A percentile compares a stretch with the other conserved stretches of the same genome.
These are phyloP conservation scores for Eptatretus atami DNA, from an alignment of 2,797 vertebrate genomes.

Conservation along the genomic window DNA sequence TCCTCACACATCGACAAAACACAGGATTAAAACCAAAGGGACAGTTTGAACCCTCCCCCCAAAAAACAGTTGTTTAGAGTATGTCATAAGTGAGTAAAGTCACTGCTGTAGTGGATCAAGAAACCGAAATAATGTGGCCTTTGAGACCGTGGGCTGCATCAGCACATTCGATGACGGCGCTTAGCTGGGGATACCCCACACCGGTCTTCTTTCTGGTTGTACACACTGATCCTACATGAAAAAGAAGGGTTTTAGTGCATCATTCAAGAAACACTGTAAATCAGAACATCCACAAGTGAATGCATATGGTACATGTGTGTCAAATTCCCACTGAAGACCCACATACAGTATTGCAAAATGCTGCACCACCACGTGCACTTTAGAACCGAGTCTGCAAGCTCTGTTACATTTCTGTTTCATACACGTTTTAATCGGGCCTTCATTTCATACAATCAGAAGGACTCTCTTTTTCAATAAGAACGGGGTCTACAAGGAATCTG, in stretches of 20 bases:
- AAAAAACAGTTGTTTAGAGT: background rate
- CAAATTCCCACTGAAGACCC: too few relatives aligned
- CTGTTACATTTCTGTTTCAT: too few relatives aligned
- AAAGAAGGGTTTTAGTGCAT: background rate
- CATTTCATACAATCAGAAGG: too few relatives aligned
- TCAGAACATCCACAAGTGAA: background rate
- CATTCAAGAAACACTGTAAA: background rate
- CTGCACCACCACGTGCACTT: too few relatives aligned
- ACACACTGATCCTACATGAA: conserved; percentile 52
- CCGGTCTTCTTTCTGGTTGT: conserved; percentile 92
- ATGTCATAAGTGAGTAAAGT: too few relatives aligned
- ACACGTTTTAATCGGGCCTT: too few relatives aligned
- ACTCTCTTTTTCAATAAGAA: too few relatives aligned
- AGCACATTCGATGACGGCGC: conserved; percentile 89
- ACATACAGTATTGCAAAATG: too few relatives aligned
- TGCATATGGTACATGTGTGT: too few relatives aligned
- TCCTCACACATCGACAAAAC: conserved; percentile 9
- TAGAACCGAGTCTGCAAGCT: too few relatives aligned
- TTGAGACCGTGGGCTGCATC: conserved; percentile 88
- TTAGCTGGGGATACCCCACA: conserved; percentile 84
- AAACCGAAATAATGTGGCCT: conserved; percentile 93
- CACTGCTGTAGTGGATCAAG: conserved; percentile 11
- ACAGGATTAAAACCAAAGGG: background rate
- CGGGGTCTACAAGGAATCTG: too few relatives aligned
- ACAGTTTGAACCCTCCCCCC: background rate